Base-by-base conservation (phyloP, 2,113 vertebrate genomes). In the Nibea coibor region DNA sequence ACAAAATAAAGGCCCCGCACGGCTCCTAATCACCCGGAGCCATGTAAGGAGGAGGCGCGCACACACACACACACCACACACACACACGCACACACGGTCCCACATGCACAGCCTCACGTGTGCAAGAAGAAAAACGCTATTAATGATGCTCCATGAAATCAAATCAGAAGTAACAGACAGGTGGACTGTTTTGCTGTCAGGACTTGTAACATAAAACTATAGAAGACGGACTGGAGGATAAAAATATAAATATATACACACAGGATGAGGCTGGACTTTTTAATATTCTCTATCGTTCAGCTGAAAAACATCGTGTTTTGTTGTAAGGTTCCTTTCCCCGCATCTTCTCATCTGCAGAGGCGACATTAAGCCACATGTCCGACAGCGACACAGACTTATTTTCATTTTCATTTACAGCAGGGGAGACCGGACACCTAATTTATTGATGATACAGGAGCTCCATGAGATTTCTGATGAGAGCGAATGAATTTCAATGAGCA, bases 1-100 rank as follows among this genome's bases (percentile, higher is more conserved):
- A 22, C 10, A 20, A 39, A 48, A 80, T 75, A 63, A 83, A 63
- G 72, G 67, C 75, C 71, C 89, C 63, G 83, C 84, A 58, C 50
- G 75, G 84, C 80, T 86, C 78, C 71, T 85, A 84, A 88, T 90
- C 87, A 90, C 81, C 83, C 64, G 59, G 72, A 88, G 77, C 70
- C 80, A 57, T 56, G 80, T 20, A n/a, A 86, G 75, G 80, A 76
- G 80, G 64, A 84, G 78, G 57, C 57, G 26, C 62, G 22, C 75
- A 31, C 58, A 50, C 39, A n/a, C 39, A 28, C 31, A 35, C 31
- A 7, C 6, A n/a, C 74, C n/a, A 5, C 2, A 65, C 42, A 35
- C 31, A 7, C 6, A n/a, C 74, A 31, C 57, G 17, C 80, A 39
- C 75, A 43, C 58, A 50, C 39, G n/a, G 45, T 19, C 24, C 5